Conservation (phyloP, 1,140 invertebrate genomes). For the Papilio polytes region DNA sequence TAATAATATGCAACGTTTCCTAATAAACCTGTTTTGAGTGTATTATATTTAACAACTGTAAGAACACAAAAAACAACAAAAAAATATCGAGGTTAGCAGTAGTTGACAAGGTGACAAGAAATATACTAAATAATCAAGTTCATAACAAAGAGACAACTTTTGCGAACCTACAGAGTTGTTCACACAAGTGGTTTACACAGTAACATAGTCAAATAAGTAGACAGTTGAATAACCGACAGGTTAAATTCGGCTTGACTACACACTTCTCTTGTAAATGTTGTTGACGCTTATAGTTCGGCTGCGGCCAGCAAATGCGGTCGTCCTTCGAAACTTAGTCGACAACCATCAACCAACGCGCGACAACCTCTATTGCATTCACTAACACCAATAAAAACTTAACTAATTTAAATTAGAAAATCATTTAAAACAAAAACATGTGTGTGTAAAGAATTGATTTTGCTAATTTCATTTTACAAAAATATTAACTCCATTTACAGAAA, state of each 20-base stretch:
- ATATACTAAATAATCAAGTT: not conserved
- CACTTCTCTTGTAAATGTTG: not conserved
- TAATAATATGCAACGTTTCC: not conserved
- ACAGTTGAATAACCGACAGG: not conserved
- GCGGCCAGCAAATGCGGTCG: not conserved
- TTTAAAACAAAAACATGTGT: no score
- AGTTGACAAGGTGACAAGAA: not conserved
- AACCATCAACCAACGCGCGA: not conserved
- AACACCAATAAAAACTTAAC: not conserved
- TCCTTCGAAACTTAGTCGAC: not conserved
- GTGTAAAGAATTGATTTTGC: no score
- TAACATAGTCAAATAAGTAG: not conserved
- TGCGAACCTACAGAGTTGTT: not conserved
- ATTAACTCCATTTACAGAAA: no score
- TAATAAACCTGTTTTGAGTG: not conserved
- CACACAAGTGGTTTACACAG: not conserved
- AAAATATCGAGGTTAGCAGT: not conserved
- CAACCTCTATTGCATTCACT: not conserved
- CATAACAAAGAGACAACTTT: not conserved
- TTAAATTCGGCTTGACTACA: not conserved
- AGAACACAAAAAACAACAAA: not conserved
- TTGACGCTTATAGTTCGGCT: not conserved
- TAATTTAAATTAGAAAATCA: not conserved
- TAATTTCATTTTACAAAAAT: no score
- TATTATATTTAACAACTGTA: conserved; percentile 4